Conservation (phyloP, 2,797 vertebrate genomes). For the Peromyscus aztecus region DNA sequence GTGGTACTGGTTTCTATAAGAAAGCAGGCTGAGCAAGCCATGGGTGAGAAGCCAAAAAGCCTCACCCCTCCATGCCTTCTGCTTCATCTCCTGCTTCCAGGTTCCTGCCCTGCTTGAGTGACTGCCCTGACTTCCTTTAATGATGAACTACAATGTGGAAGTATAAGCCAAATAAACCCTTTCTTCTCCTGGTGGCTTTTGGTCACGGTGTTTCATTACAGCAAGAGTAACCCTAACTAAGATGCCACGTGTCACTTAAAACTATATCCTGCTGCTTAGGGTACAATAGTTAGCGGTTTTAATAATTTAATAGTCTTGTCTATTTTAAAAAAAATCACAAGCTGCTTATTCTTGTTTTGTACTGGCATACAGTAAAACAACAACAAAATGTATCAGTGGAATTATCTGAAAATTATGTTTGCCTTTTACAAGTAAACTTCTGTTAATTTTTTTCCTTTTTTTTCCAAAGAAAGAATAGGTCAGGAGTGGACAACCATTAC, state of each 20-base stretch:
- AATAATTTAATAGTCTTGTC: background rate
- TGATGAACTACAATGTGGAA: background rate
- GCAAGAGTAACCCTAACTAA: background rate
- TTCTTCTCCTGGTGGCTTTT: too few relatives aligned
- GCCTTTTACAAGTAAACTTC: background rate
- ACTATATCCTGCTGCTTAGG: background rate
- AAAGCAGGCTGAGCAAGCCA: too few relatives aligned
- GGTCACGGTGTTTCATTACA: background rate
- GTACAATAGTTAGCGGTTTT: background rate
- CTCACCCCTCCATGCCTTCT: background rate
- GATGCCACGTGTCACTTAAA: background rate
- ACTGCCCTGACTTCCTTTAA: background rate
- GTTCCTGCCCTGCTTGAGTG: too few relatives aligned
- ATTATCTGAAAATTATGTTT: background rate
- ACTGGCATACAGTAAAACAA: background rate
- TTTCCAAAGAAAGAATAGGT: background rate
- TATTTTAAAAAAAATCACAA: too few relatives aligned
- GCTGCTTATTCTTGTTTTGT: background rate
- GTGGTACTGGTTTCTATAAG: background rate
- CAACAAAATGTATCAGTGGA: background rate
- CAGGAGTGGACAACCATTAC: background rate
- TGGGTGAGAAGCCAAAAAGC: background rate
- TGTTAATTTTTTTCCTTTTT: slow-evolving; percentile 40
- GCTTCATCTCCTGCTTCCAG: background rate
- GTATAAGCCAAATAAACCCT: background rate